A percentile compares a stretch with the other conserved stretches of the same genome.
Conservation (phyloP, 92 coral and sea anemone species). For the Nematostella vectensis region DNA sequence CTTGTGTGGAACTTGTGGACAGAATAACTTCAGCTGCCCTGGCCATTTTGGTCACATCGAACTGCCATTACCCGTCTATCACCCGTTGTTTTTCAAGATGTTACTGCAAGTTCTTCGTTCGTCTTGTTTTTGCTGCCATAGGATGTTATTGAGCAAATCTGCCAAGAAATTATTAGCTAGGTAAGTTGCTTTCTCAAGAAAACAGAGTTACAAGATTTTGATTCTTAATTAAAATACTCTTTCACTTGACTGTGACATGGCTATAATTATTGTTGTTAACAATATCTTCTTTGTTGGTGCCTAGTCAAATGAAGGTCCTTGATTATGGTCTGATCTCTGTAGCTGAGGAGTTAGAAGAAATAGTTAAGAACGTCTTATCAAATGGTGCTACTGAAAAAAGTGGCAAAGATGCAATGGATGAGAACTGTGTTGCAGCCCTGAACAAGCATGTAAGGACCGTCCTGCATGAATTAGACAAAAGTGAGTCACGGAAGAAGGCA, state of each 20-base stretch:
- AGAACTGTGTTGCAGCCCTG: conserved; percentile 35
- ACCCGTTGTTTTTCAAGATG: conserved; percentile 83
- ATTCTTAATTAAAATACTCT: no score
- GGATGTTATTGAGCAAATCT: conserved; percentile 40
- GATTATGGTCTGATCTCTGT: conserved; percentile 76
- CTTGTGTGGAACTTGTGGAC: conserved; percentile 87
- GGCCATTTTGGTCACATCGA: conserved; percentile 96
- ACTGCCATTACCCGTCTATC: conserved; percentile 86
- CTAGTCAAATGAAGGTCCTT: conserved; percentile 92
- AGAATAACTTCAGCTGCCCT: conserved; percentile 77
- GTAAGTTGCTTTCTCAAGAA: conserved; percentile 25
- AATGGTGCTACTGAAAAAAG: conserved; percentile 4
- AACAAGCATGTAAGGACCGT: conserved; percentile 42
- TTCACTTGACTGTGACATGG: no score
- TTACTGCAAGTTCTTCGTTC: conserved; percentile 56
- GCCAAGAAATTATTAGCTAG: conserved; percentile 52
- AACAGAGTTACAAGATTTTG: neutral
- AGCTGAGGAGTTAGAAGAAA: conserved; percentile 57
- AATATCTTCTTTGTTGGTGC: no score
- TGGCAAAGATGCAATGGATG: conserved; percentile 22
- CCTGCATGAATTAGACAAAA: conserved; percentile 50
- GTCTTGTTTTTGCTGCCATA: conserved; percentile 83
- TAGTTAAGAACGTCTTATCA: conserved; percentile 38
- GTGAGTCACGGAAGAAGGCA: conserved; percentile 57
- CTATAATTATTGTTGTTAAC: no score